Percentiles rank a stretch among this genome's conserved stretches.
These are phyloP conservation scores for Latrodectus hesperus DNA, from an alignment of 2,888 invertebrate species.

Conservation along the genomic window DNA sequence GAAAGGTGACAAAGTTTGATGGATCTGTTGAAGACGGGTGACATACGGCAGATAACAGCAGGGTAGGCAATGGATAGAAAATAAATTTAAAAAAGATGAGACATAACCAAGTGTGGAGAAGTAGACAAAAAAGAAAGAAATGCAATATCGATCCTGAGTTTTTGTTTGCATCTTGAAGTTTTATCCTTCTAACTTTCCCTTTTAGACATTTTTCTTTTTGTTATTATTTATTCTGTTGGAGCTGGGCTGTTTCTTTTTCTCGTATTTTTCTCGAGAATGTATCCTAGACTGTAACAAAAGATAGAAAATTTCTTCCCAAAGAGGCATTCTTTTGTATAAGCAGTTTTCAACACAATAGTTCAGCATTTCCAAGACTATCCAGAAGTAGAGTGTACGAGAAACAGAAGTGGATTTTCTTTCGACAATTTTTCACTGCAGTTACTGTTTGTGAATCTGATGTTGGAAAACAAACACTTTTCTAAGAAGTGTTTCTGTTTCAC, in stretches of 20 bases:
- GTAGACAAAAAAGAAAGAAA: constrained; percentile 8
- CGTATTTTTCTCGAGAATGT: constrained; percentile 12
- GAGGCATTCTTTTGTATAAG: constrained; percentile 47
- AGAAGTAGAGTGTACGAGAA: constrained; percentile 2
- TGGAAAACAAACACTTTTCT: constrained; percentile 20
- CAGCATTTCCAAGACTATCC: neutral
- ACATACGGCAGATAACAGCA: constrained; percentile 50
- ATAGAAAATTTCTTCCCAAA: constrained; percentile 16
- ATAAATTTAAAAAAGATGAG: neutral
- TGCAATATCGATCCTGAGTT: constrained; percentile 39
- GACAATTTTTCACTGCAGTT: neutral
- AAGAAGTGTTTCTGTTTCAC: constrained; percentile 9
- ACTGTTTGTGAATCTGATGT: neutral
- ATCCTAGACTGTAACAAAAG: constrained; percentile 47
- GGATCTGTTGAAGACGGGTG: constrained; percentile 44
- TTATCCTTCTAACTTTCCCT: constrained; percentile 32
- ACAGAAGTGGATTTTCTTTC: constrained; percentile 27
- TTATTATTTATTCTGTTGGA: neutral
- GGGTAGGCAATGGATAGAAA: neutral
- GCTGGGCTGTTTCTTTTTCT: constrained; percentile 1
- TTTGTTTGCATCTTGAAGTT: constrained; percentile 58
- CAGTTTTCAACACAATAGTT: constrained; percentile 25
- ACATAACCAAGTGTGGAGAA: neutral
- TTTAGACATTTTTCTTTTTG: constrained; percentile 4
- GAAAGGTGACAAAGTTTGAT: constrained; percentile 28